phyloP scores from a whole-genome alignment of 2,888 invertebrate species.

The Eristalis pertinax region DNA sequence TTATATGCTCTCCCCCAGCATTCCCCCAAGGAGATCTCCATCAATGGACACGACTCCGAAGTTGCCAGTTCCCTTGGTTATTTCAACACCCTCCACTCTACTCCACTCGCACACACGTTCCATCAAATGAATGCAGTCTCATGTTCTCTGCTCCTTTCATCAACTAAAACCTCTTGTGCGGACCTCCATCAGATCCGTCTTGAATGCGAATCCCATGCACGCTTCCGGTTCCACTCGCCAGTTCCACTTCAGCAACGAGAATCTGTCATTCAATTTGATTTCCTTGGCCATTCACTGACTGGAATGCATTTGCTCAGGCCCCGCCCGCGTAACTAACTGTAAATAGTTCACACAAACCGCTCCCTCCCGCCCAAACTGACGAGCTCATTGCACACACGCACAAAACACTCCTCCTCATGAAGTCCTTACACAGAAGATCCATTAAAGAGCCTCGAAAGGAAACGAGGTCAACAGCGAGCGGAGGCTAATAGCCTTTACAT shows the following conservation, averaged over 20 bases:
- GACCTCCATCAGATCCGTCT: background rate
- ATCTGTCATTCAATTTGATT: background rate
- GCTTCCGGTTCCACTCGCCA: background rate
- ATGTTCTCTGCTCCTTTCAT: no score
- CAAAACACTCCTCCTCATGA: slow-evolving; percentile 44
- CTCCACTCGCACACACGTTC: no score
- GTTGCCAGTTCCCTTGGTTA: no score
- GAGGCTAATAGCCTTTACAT: slow-evolving; percentile 71
- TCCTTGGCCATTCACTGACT: slow-evolving; percentile 7
- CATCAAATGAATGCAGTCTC: no score
- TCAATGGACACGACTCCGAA: no score
- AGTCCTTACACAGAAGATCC: slow-evolving; percentile 56
- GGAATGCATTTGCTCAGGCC: slow-evolving; percentile 1
- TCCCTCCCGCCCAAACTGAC: background rate
- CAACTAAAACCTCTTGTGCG: background rate
- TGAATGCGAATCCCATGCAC: background rate
- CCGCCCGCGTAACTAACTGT: no score
- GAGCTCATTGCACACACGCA: background rate
- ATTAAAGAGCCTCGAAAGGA: slow-evolving; percentile 56
- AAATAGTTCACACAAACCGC: no score
- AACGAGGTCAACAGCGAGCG: slow-evolving; percentile 64
- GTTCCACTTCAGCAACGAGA: background rate
- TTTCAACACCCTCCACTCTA: no score
- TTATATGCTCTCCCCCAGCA: no score
- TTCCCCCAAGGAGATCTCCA: no score